phyloP scores from a whole-genome alignment of 2,113 vertebrate genomes.

The Centropus bengalensis region DNA sequence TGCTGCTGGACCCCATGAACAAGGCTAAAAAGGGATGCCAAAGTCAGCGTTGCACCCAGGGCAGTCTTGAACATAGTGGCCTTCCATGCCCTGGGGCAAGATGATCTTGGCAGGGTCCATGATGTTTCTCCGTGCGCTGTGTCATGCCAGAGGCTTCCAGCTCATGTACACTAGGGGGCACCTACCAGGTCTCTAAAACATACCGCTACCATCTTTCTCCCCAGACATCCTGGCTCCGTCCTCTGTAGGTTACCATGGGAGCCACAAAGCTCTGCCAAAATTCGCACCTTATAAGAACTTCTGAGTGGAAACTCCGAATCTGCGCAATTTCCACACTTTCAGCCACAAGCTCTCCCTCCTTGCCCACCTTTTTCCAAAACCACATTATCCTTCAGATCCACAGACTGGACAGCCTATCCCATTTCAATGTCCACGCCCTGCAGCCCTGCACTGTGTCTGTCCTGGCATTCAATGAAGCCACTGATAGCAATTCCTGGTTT shows the following conservation, averaged over 20 bases:
- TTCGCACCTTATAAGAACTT: slow-evolving; percentile 47
- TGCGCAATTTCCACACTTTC: slow-evolving; percentile 16
- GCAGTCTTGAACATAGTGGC: fast-evolving
- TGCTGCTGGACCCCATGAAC: not conserved
- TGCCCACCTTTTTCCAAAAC: not conserved
- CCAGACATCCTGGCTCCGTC: slow-evolving; percentile 58
- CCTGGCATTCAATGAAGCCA: not conserved
- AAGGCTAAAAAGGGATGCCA: not conserved
- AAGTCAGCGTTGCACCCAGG: not conserved
- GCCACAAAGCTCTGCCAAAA: slow-evolving; percentile 26
- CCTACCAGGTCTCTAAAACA: not conserved
- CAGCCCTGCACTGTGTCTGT: not conserved
- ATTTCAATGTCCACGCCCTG: not conserved
- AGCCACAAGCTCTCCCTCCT: not conserved
- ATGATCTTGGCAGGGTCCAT: not conserved
- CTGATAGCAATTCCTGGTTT: not conserved
- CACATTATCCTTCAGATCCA: not conserved
- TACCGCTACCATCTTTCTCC: slow-evolving; percentile 15
- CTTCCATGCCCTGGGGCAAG: not conserved
- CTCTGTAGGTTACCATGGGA: slow-evolving; percentile 33
- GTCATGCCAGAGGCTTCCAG: not conserved
- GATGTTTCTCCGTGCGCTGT: not conserved
- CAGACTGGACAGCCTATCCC: not conserved
- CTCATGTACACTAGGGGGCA: fast-evolving
- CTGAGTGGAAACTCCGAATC: slow-evolving; percentile 33